These are phyloP conservation scores for Hydrolagus colliei DNA, from an alignment of 2,797 vertebrate genomes.

Conservation along the genomic window DNA sequence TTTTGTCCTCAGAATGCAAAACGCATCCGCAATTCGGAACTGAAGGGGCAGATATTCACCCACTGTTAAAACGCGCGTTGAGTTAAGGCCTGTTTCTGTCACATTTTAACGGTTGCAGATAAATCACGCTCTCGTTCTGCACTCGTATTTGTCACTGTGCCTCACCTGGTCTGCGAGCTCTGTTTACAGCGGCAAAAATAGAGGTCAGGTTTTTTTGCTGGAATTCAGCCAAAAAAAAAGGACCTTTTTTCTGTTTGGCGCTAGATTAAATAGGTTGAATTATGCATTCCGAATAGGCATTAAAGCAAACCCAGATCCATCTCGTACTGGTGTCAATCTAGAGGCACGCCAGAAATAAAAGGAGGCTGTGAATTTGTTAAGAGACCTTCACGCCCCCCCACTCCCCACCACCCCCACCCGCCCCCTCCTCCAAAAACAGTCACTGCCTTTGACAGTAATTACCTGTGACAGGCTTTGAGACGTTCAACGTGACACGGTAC, in stretches of 20 bases:
- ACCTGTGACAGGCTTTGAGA: too few species aligned
- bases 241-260: neutral
- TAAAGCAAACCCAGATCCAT: neutral
- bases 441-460: too few species aligned
- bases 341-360: neutral
- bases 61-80: neutral
- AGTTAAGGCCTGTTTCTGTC: too few species aligned
- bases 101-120: neutral
- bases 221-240: neutral
- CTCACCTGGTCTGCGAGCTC: too few species aligned
- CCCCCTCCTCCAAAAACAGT: too few species aligned
- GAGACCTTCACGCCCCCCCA: too few species aligned
- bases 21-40: neutral
- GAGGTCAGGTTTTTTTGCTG: neutral
- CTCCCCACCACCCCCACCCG: too few species aligned
- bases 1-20: conserved; percentile 28
- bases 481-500: too few species aligned
- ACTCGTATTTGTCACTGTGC: neutral
- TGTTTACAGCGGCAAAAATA: neutral
- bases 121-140: neutral
- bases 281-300: neutral
- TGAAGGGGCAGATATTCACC: conserved; percentile 4
- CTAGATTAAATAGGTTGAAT: conserved; percentile 20
- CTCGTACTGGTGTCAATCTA: neutral
- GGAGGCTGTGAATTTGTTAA: too few species aligned